Conservation (phyloP, 2,888 invertebrate species). For the Lycophotia porphyrea region DNA sequence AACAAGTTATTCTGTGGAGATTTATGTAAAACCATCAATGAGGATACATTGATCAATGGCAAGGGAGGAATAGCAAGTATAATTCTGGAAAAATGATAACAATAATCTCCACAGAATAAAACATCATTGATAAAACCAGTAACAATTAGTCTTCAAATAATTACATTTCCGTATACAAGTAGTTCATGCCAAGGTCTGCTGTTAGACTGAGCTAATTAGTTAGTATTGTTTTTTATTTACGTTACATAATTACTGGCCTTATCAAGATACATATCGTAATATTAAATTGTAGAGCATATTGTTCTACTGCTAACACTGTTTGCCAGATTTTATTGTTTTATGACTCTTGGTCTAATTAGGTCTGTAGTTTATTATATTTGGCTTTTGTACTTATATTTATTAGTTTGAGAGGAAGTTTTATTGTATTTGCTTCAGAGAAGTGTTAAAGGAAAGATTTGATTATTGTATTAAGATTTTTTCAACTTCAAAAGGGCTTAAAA, state of each 20-base stretch:
- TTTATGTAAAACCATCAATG: neutral
- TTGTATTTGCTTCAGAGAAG: neutral
- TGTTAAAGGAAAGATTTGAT: neutral
- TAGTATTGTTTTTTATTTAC: conserved; percentile 4
- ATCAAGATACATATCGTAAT: conserved; percentile 35
- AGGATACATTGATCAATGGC: too few relatives aligned
- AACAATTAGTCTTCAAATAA: neutral
- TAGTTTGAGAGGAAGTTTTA: neutral
- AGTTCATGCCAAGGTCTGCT: conserved; percentile 29
- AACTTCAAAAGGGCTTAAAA: neutral
- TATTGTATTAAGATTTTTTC: neutral
- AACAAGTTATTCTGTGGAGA: conserved; percentile 25
- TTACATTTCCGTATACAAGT: neutral
- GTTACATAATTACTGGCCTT: conserved; percentile 43
- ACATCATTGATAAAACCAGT: conserved; percentile 40
- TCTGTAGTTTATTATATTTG: neutral
- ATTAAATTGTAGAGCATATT: conserved; percentile 8
- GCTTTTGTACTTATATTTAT: neutral
- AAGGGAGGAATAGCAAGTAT: neutral
- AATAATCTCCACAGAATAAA: conserved; percentile 25
- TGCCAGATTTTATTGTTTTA: conserved; percentile 18
- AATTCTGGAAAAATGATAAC: neutral
- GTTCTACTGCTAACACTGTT: conserved; percentile 25
- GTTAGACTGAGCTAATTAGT: conserved; percentile 7
- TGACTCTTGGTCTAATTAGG: neutral